Evolutionary conservation across 2,888 invertebrate species (phyloP).

Genomic region (Diarsia rubi): DNA sequence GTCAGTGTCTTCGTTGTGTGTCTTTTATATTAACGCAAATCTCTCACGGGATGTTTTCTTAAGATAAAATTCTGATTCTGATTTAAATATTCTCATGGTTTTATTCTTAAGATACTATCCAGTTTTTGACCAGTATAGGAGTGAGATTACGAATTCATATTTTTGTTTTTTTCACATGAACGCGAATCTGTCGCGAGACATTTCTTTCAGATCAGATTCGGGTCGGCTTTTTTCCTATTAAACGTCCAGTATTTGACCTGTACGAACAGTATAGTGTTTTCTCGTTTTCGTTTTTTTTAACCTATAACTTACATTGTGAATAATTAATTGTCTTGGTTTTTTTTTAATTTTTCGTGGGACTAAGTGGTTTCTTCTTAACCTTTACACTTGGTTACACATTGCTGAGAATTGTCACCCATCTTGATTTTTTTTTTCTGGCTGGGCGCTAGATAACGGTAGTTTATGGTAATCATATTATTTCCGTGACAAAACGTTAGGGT

Average conservation of each 20-base stretch:
- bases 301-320: background rate
- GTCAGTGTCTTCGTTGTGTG: no score
- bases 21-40: rapidly evolving
- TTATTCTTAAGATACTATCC: background rate
- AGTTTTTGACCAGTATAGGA: background rate
- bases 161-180: background rate
- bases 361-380: background rate
- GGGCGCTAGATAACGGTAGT: background rate
- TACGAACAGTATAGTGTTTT: background rate
- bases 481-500: background rate
- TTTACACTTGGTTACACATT: background rate
- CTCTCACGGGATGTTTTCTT: background rate
- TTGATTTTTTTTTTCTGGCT: background rate
- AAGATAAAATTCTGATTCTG: background rate
- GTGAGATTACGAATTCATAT: background rate
- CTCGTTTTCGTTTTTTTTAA: background rate
- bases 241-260: background rate
- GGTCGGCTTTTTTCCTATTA: no score
- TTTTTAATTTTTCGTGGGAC: no score
- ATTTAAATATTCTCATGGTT: background rate
- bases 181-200: background rate
- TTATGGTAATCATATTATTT: no score
- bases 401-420: background rate
- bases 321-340: no score
- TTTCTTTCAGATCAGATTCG: background rate